These are phyloP conservation scores for Misgurnus anguillicaudatus DNA, from an alignment of 2,113 vertebrate species.

Conservation along the genomic window DNA sequence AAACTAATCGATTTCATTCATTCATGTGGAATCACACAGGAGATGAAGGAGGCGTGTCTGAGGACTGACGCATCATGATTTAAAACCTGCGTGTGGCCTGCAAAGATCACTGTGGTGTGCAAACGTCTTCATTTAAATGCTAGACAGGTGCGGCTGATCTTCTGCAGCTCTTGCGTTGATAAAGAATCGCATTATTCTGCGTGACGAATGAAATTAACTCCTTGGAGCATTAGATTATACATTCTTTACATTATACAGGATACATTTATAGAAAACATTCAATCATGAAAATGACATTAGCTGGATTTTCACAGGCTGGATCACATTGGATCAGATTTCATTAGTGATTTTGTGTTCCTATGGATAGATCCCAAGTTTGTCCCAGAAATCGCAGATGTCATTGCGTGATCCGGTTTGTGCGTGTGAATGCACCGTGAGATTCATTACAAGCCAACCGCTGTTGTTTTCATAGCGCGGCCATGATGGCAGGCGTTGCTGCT, in stretches of 20 bases:
- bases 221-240: too few relatives aligned
- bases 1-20: background rate
- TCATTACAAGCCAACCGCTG: constrained; percentile 70
- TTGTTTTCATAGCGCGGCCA: constrained; percentile 68
- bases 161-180: too few relatives aligned
- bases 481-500: constrained; percentile 57
- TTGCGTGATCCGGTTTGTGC: constrained; percentile 63
- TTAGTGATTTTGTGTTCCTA: background rate
- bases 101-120: too few relatives aligned
- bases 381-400: constrained; percentile 77
- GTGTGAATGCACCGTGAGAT: constrained; percentile 70
- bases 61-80: background rate
- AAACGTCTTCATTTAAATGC: background rate
- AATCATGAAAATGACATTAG: too few relatives aligned
- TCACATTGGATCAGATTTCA: too few relatives aligned
- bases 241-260: too few relatives aligned
- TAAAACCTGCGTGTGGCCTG: background rate
- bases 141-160: background rate
- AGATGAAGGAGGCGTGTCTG: background rate
- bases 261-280: too few relatives aligned
- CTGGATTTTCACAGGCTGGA: too few relatives aligned
- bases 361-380: constrained; percentile 71
- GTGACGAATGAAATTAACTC: too few relatives aligned
- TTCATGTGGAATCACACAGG: background rate
- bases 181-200: too few relatives aligned